phyloP scores from a whole-genome alignment of 37 sponge, comb jelly and placozoan species.

The Spongilla lacustris region DNA sequence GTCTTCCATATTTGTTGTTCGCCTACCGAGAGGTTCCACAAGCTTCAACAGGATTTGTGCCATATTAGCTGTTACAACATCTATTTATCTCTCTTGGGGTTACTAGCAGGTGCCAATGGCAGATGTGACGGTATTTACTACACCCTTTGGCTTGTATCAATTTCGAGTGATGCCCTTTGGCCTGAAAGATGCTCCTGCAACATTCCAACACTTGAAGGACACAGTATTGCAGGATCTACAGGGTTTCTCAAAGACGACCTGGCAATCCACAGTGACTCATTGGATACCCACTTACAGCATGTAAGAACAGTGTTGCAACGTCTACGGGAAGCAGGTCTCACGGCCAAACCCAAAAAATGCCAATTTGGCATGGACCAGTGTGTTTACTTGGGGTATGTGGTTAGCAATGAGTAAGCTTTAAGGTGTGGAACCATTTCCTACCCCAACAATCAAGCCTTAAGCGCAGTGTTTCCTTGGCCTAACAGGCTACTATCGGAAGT shows the following conservation, averaged over 20 bases:
- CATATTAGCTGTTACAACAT: not conserved
- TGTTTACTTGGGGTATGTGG: constrained; percentile 35
- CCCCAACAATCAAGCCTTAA: constrained; percentile 39
- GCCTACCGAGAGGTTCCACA: not conserved
- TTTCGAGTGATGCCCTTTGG: constrained; percentile 75
- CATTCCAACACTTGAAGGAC: constrained; percentile 63
- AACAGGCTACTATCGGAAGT: constrained; percentile 46
- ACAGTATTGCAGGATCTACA: not conserved
- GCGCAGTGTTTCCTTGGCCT: constrained; percentile 52
- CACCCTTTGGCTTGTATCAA: constrained; percentile 47
- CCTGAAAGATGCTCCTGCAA: constrained; percentile 49
- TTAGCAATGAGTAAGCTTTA: constrained; percentile 33
- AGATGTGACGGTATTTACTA: constrained; percentile 37
- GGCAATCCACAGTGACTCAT: constrained; percentile 22
- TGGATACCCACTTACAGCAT: constrained; percentile 44
- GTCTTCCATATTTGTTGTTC: not conserved
- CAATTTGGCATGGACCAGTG: constrained; percentile 32
- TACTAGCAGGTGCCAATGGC: not conserved
- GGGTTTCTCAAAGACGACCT: constrained; percentile 38
- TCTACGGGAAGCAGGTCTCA: constrained; percentile 29
- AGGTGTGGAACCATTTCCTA: constrained; percentile 17
- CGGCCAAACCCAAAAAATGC: constrained; percentile 28
- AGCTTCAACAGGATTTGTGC: not conserved
- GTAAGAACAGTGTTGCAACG: not conserved
- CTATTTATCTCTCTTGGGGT: not conserved